phyloP scores from a whole-genome alignment of 2,797 vertebrate genomes.

The Phrynocephalus guinanensis region DNA sequence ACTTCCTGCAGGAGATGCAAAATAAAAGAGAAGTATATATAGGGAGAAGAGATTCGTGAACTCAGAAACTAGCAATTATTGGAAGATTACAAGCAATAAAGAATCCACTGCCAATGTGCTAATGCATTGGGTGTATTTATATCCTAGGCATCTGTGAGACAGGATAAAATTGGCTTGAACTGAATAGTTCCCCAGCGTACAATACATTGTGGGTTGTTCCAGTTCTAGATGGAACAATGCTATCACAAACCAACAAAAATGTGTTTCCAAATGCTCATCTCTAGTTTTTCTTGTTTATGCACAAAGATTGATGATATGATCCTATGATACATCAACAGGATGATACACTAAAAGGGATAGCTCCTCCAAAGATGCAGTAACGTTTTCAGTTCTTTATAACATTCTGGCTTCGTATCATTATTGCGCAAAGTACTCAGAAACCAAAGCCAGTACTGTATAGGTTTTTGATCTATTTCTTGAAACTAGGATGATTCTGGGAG shows the following conservation, averaged over 20 bases:
- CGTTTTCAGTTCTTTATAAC: too few relatives aligned
- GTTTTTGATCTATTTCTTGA: too few relatives aligned
- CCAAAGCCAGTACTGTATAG: too few relatives aligned
- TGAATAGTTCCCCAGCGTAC: conserved; percentile 51
- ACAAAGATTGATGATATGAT: background rate
- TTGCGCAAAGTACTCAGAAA: background rate
- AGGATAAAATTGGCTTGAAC: conserved; percentile 55
- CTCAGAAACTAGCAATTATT: conserved; percentile 3
- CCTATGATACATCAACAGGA: conserved; percentile 32
- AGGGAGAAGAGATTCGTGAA: background rate
- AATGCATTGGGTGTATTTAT: conserved; percentile 41
- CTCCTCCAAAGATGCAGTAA: conserved; percentile 26
- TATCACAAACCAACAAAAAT: conserved; percentile 38
- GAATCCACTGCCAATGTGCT: conserved; percentile 28
- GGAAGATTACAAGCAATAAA: conserved; percentile 11
- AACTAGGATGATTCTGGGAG: too few relatives aligned
- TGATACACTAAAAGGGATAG: conserved; percentile 23
- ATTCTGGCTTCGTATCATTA: background rate
- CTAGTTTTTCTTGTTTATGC: background rate
- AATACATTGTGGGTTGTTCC: conserved; percentile 56
- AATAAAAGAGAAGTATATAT: background rate
- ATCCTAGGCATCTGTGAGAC: conserved; percentile 47
- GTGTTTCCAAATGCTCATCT: conserved; percentile 14
- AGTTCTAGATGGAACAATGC: conserved; percentile 47
- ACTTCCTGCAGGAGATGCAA: background rate